Conservation (phyloP, 2,888 invertebrate genomes). For the Dicycla oo region DNA sequence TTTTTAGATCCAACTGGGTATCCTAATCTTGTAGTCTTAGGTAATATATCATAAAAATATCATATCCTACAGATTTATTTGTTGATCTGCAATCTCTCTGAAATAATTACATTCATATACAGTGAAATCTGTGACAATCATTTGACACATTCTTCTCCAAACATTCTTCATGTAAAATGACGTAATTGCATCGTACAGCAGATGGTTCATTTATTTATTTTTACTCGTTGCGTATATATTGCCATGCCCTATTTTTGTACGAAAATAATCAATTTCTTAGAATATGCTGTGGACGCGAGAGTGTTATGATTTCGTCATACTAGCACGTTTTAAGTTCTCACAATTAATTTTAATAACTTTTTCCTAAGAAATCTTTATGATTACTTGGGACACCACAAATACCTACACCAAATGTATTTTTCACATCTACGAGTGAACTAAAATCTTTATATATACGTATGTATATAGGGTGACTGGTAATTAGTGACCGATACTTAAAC, state of each 20-base stretch:
- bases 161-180: slow-evolving; percentile 47
- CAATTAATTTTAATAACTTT: slow-evolving; percentile 30
- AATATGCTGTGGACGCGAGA: slow-evolving; percentile 50
- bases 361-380: slow-evolving; percentile 7
- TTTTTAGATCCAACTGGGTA: neutral
- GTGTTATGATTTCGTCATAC: slow-evolving; percentile 49
- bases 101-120: too few relatives aligned
- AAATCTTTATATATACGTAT: too few relatives aligned
- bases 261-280: slow-evolving; percentile 67
- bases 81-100: neutral
- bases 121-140: neutral
- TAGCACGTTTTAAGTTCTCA: slow-evolving; percentile 29
- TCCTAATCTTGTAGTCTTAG: neutral
- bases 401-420: neutral
- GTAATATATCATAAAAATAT: too few relatives aligned
- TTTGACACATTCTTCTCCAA: slow-evolving; percentile 15
- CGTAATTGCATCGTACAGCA: slow-evolving; percentile 59
- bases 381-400: neutral
- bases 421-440: neutral
- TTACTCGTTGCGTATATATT: slow-evolving; percentile 59
- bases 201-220: slow-evolving; percentile 66
- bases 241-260: slow-evolving; percentile 66
- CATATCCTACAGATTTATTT: neutral
- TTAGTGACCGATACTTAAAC: too few relatives aligned
- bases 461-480: too few relatives aligned